Base-by-base conservation (phyloP, 2,888 invertebrate species). In the Heteropelma amictum region DNA sequence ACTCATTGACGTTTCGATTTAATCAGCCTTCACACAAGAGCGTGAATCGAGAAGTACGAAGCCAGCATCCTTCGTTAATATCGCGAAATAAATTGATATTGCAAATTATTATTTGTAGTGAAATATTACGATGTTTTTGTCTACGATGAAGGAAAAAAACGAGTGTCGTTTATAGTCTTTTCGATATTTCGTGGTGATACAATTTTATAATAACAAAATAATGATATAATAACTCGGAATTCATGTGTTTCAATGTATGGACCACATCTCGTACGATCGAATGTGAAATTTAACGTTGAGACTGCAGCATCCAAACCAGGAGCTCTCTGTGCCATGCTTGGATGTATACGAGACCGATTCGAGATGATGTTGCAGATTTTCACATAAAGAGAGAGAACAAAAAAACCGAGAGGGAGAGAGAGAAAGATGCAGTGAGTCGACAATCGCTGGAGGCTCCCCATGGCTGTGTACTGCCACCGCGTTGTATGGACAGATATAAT, bases 381-480 rank as follows among this genome's bases (percentile, higher is more conserved):
- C 45, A 19, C 17, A 69, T 38, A 69, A 53, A 40, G 45, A 45
- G 35, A 47, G 26, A 12, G 30, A 47, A 28, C 54, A 21, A 14
- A 47, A 54, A 35, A 21, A 33, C 17, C 33, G n/a, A 4, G 42
- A 58, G 38, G 63, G 56, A 73, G 72, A 72, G 71, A 28, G 67
- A 49, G 79, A 40, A 19, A 40, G 23, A 45, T n/a, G 4, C 40
- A 61, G 42, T 65, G 60, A 76, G 71, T 72, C 72, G 33, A 70
- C 60, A 79, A 75, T 79, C 69, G 77, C 78, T 80, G 77, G 73
- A 75, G 45, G 40, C 49, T 49, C 60, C 71, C 71, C 67, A 56
- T 75, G 40, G 47, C 33, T 38, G 28, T 21, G 7, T 26, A 40
- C 49, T 61, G 74, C 61, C 75, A 71, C 61, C 67, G 56, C 47